Base-by-base conservation (phyloP, 1,140 invertebrate species). In the Daktulosphaira vitifoliae region DNA sequence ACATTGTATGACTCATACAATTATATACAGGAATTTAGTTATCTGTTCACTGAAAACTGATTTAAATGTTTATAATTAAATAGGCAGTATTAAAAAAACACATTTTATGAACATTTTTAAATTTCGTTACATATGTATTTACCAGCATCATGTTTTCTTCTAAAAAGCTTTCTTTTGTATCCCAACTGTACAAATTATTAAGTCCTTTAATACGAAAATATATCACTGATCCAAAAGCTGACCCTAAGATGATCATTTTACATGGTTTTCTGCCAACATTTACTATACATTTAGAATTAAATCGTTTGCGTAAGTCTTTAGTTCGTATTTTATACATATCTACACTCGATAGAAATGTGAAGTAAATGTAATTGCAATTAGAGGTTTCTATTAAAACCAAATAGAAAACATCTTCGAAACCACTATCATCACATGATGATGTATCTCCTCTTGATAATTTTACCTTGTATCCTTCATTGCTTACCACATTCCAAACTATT, bases 111-210 rank as follows among this genome's bases (percentile, higher is more conserved):
- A n/a, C n/a, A n/a, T n/a, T n/a, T n/a, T n/a, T n/a, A n/a, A n/a
- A n/a, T n/a, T n/a, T n/a, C n/a, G n/a, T n/a, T 33, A 33, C 11
- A 5, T 5, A 6, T 33, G 39, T 20, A 37, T 23, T 54, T 42
- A 54, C 81, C 66, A 81, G 72, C 8, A 79, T 67, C 68, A 82
- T 78, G 69, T 82, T 82, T 37, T 80, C 76, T 15, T 70, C 67
- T 65, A 74, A 77, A 70, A 83, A 83, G 38, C 74, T 70, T 0
- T 77, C 80, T 42, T 81, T 77, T 25, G 77, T 77, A 68, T 83
- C 78, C 82, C 82, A 84, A 71, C 81, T 76, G 67, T 80, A 83
- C 29, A 84, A 76, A 65, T 81, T 78, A 2, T 78, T 77, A 64
- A 81, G 74, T 68, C 75, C 74, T 38, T 74, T 72, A 3, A 75